A percentile compares a stretch with the other conserved stretches of the same genome.
phyloP scores from a whole-genome alignment of 2,797 vertebrate species.

The Babyrousa celebensis region DNA sequence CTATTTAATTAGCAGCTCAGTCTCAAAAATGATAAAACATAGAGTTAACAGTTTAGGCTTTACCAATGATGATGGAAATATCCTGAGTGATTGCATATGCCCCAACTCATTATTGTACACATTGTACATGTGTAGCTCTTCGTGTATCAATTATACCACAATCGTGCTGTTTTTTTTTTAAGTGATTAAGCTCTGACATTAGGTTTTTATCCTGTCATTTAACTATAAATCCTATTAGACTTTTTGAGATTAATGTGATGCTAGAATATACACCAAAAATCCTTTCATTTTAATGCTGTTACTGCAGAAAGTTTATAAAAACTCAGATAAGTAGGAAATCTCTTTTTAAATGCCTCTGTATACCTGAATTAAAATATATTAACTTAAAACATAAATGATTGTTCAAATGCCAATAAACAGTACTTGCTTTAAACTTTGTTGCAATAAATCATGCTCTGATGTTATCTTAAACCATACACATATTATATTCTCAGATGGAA shows the following conservation, averaged over 20 bases:
- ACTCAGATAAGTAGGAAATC: neutral
- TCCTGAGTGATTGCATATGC: neutral
- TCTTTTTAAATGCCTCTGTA: neutral
- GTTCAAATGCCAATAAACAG: neutral
- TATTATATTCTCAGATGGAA: neutral
- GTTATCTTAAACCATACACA: neutral
- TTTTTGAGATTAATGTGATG: neutral
- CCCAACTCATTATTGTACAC: neutral
- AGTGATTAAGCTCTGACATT: neutral
- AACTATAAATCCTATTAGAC: neutral
- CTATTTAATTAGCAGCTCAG: neutral
- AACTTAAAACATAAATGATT: neutral
- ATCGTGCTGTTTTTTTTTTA: neutral
- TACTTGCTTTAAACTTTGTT: neutral
- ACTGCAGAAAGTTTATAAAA: constrained; percentile 2
- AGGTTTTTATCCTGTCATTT: neutral
- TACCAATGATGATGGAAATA: neutral
- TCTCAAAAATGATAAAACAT: neutral
- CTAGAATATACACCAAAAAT: neutral
- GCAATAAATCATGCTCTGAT: neutral
- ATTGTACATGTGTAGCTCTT: neutral
- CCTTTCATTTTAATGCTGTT: neutral
- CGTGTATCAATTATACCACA: neutral
- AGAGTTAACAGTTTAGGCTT: neutral
- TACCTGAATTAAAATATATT: neutral